Evolutionary conservation across 2,113 vertebrate genomes (phyloP).

Genomic region (Ictalurus punctatus): DNA sequence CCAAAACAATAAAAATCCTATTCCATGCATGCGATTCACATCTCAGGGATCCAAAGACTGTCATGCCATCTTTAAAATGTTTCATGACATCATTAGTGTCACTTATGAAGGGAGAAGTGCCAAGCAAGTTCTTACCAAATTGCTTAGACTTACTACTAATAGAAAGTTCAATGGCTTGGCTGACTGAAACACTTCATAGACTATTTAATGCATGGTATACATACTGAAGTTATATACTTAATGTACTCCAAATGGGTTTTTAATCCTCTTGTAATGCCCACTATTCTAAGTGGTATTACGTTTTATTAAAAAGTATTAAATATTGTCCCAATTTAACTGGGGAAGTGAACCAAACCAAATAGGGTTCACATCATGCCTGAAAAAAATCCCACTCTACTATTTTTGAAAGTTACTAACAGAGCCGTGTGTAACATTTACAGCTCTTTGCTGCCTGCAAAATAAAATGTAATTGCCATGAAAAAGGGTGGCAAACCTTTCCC

Average conservation of each 20-base stretch:
- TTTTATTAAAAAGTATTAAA: conserved; percentile 12
- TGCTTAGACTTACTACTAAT: conserved; percentile 8
- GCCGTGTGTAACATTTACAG: neutral
- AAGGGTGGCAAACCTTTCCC: neutral
- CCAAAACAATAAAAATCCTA: neutral
- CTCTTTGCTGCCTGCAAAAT: neutral
- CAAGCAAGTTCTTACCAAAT: neutral
- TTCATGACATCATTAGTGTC: neutral
- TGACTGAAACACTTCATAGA: neutral
- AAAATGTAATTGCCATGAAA: neutral
- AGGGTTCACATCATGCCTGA: conserved; percentile 10
- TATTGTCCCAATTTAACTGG: conserved; percentile 12
- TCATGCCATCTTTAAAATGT: neutral
- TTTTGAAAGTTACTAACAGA: neutral
- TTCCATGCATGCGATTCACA: neutral
- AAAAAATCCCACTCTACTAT: neutral
- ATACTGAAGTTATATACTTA: neutral
- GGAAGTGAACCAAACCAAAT: conserved; percentile 14
- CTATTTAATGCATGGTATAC: conserved; percentile 8
- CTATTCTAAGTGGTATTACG: neutral
- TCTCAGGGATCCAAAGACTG: neutral
- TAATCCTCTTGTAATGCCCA: neutral
- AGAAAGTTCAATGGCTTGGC: neutral
- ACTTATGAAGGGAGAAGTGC: neutral
- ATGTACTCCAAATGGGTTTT: neutral